phyloP scores from a whole-genome alignment of 2,113 vertebrate genomes.

The Mobula birostris region DNA sequence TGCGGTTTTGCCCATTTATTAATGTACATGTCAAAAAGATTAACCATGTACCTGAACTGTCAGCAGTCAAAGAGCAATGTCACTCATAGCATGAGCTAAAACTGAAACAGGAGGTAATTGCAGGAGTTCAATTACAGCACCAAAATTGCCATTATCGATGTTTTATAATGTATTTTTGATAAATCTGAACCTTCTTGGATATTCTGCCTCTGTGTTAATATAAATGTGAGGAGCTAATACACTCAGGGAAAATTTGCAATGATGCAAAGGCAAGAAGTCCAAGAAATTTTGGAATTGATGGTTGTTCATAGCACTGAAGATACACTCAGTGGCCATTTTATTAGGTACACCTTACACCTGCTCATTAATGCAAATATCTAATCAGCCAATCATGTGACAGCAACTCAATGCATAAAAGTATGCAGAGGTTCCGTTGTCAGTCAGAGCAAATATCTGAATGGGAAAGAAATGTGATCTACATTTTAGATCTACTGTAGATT shows the following conservation, averaged over 20 bases:
- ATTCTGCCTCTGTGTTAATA: neutral
- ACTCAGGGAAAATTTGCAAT: neutral
- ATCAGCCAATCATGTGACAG: too few species aligned
- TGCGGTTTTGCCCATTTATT: constrained; percentile 21
- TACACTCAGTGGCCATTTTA: too few species aligned
- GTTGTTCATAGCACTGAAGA: neutral
- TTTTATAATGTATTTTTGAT: neutral
- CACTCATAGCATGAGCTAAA: neutral
- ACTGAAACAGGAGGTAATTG: too few species aligned
- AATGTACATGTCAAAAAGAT: neutral
- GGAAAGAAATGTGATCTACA: too few species aligned
- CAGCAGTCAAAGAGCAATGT: neutral
- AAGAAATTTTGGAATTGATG: neutral
- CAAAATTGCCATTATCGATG: neutral
- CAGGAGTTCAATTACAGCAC: neutral
- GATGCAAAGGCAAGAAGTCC: neutral
- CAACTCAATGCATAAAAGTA: too few species aligned
- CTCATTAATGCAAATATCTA: too few species aligned
- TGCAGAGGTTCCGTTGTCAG: too few species aligned
- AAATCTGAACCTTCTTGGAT: neutral
- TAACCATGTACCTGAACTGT: neutral
- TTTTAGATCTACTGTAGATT: too few species aligned
- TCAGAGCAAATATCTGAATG: too few species aligned
- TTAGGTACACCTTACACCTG: too few species aligned
- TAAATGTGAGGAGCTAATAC: neutral